Conservation (phyloP, 1,140 invertebrate genomes). For the Stratiolaelaps scimitus region DNA sequence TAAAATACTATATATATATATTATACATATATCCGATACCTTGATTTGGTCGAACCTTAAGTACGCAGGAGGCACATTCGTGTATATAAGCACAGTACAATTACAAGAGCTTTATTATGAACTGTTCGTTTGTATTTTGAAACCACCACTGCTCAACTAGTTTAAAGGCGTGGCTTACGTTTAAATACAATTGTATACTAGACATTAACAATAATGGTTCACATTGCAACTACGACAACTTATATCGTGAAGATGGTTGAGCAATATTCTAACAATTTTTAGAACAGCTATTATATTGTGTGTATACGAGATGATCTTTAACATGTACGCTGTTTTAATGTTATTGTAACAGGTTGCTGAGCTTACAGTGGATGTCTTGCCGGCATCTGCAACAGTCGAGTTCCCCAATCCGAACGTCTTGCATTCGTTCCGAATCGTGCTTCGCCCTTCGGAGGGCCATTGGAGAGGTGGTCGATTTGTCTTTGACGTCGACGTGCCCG, state of each 20-base stretch:
- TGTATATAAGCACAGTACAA: too few species aligned
- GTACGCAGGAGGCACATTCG: too few species aligned
- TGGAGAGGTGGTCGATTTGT: constrained; percentile 73
- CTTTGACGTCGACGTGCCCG: constrained; percentile 70
- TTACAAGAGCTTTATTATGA: too few species aligned
- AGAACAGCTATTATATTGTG: constrained; percentile 20
- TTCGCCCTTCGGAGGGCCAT: constrained; percentile 73
- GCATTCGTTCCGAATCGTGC: constrained; percentile 61
- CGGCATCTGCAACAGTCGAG: constrained; percentile 58
- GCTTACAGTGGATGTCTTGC: constrained; percentile 64
- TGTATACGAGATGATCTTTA: constrained; percentile 32
- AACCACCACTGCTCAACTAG: too few species aligned
- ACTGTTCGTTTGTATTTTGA: too few species aligned
- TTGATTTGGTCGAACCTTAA: too few species aligned
- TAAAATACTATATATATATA: constrained; percentile 39
- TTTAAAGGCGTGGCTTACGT: too few species aligned
- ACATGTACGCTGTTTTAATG: constrained; percentile 33
- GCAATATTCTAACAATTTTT: neutral
- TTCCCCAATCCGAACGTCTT: constrained; percentile 71
- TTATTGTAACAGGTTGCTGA: constrained; percentile 59
- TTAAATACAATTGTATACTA: too few species aligned
- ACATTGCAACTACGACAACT: constrained; percentile 6
- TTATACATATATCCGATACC: too few species aligned
- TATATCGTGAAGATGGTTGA: constrained; percentile 4
- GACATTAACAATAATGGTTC: too few species aligned